Evolutionary conservation across 2,888 invertebrate genomes (phyloP).

Genomic region (Thecocarcelia acutangulata): DNA sequence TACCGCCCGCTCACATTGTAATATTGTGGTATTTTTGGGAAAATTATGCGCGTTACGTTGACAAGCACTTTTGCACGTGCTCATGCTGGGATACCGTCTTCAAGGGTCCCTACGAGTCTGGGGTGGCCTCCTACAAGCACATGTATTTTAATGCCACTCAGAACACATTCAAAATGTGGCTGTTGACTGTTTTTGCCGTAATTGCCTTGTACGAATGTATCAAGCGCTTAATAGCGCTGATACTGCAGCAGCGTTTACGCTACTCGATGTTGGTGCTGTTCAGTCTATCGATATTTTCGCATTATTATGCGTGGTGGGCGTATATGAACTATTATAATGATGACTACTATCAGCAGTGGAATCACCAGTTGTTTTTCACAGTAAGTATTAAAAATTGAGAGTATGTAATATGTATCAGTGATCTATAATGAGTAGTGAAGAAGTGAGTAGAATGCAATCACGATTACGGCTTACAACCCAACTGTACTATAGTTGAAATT

Average conservation of each 20-base stretch:
- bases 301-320: slow-evolving; percentile 88
- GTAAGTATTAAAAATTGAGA: slow-evolving; percentile 73
- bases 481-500: no score
- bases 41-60: slow-evolving; percentile 85
- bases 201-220: slow-evolving; percentile 85
- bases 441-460: no score
- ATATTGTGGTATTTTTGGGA: slow-evolving; percentile 86
- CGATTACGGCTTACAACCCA: no score
- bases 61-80: slow-evolving; percentile 86
- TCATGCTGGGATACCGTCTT: slow-evolving; percentile 90
- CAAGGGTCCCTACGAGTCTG: slow-evolving; percentile 87
- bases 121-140: slow-evolving; percentile 87
- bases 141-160: slow-evolving; percentile 87
- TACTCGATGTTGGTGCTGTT: slow-evolving; percentile 85
- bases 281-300: slow-evolving; percentile 84
- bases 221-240: slow-evolving; percentile 83
- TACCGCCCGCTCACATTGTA: slow-evolving; percentile 85
- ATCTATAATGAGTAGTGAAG: no score
- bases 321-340: slow-evolving; percentile 88
- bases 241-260: slow-evolving; percentile 83
- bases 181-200: slow-evolving; percentile 83
- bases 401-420: no score
- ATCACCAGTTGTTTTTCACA: slow-evolving; percentile 86
- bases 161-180: slow-evolving; percentile 86
- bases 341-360: slow-evolving; percentile 87